Conservation (phyloP, 2,113 vertebrate genomes). For the Lepisosteus oculatus region DNA sequence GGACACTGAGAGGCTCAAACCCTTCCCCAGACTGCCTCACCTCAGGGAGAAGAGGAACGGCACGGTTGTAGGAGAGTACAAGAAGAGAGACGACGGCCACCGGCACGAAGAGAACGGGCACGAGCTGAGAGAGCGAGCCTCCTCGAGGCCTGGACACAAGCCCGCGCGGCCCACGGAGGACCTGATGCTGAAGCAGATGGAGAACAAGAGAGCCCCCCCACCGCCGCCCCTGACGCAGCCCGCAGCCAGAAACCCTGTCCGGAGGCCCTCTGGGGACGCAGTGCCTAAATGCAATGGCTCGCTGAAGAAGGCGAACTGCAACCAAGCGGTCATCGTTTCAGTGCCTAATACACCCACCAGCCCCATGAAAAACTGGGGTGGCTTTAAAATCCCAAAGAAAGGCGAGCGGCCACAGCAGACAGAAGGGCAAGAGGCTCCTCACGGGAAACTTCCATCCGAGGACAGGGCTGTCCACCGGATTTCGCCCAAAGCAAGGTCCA, state of each 20-base stretch:
- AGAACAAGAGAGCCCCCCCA: constrained; percentile 52
- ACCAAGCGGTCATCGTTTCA: constrained; percentile 57
- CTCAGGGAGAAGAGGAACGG: background rate
- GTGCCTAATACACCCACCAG: constrained; percentile 64
- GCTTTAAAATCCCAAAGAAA: constrained; percentile 92
- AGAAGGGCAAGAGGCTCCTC: constrained; percentile 26
- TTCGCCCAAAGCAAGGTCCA: constrained; percentile 61
- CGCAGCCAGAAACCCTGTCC: constrained; percentile 15
- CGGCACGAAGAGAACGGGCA: constrained; percentile 52
- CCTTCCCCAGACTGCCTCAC: constrained; percentile 9
- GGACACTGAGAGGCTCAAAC: background rate
- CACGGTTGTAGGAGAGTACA: constrained; percentile 53
- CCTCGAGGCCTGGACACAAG: constrained; percentile 64
- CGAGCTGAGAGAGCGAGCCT: constrained; percentile 63
- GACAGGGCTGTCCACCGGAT: constrained; percentile 51
- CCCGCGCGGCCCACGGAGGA: constrained; percentile 57
- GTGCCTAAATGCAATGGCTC: constrained; percentile 69
- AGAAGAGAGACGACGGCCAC: constrained; percentile 60
- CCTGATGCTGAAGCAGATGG: constrained; percentile 54
- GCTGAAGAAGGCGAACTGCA: constrained; percentile 58
- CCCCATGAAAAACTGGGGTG: constrained; percentile 86
- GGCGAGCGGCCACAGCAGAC: constrained; percentile 68
- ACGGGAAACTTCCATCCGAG: constrained; percentile 50
- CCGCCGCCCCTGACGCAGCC: constrained; percentile 32
- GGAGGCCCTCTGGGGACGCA: constrained; percentile 41